Base-by-base conservation (phyloP, 2,888 invertebrate genomes). In the Agrochola macilenta region DNA sequence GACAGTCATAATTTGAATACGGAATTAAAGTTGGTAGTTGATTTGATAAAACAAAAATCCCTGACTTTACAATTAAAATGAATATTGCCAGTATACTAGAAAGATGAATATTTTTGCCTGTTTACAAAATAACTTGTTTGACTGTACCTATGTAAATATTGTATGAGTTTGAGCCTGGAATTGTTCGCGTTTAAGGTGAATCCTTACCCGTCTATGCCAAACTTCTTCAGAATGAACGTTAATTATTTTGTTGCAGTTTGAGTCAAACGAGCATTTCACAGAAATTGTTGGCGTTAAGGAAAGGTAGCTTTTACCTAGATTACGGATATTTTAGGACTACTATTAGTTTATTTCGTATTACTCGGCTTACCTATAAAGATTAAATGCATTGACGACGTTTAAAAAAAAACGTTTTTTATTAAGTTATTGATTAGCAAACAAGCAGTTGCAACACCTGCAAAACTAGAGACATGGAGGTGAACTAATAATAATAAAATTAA, bases 91-190 rank as follows among this genome's bases (percentile, higher is more conserved):
- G 49, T 49, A 5, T 7, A 58, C 3, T 8, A 26, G 17, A 26
- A 20, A 20, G 9, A 5, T 61, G 20, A 46, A 46, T 46, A 23
- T 30, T 49, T 46, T 30, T 30, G 12, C 2, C 23, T 30, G 23
- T 23, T 9, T 5, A 69, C n/a, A 9, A 69, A 35, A 57, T 57
- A 35, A n/a, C 57, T 54, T 9, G 17, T n/a, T 54, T 11, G 54
- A 69, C 35, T n/a, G 54, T 69, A 57, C 69, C 14, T 12, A 11
- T 1, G 39, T 81, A 35, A 72, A 81, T 81, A 60, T 69, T 78
- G 5, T 23, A 82, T 77, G 49, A 72, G 54, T 60, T 81, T 76
- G 1, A 43, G 26, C 23, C 20, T 5, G 0, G 54, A 81, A 77
- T 58, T 26, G 61, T 70, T 52, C 65, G 12, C 60, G 43, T 73